Conservation (phyloP, 2,797 vertebrate genomes). For the Arnoldichthys spilopterus region DNA sequence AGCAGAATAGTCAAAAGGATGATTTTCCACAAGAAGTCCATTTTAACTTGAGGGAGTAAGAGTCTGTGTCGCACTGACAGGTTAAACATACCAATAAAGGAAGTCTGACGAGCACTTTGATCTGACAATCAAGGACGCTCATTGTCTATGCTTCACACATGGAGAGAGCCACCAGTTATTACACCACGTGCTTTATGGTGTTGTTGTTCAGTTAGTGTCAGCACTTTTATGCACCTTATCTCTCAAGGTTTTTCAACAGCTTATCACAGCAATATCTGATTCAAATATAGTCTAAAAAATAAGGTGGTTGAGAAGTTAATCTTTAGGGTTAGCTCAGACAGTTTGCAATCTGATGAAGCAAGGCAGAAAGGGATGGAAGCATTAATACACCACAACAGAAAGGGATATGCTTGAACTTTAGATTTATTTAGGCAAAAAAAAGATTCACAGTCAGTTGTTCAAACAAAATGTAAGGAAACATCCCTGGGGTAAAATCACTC, state of each 20-base stretch:
- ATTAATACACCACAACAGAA: neutral
- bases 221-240: slow-evolving; percentile 21
- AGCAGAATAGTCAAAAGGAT: slow-evolving; percentile 59
- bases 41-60: slow-evolving; percentile 48
- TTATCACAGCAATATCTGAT: slow-evolving; percentile 20
- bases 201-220: slow-evolving; percentile 4
- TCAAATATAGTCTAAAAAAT: neutral
- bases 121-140: slow-evolving; percentile 42
- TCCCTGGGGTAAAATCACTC: neutral
- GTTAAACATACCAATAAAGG: slow-evolving; percentile 54
- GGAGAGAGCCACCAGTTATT: neutral
- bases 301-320: too few relatives aligned
- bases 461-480: neutral
- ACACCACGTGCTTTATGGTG: slow-evolving; percentile 8
- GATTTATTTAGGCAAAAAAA: neutral
- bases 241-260: neutral
- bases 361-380: neutral
- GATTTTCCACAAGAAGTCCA: slow-evolving; percentile 57
- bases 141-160: slow-evolving; percentile 2
- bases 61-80: slow-evolving; percentile 19
- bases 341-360: neutral
- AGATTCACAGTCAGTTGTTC: neutral
- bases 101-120: slow-evolving; percentile 66
- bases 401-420: neutral
- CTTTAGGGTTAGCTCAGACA: neutral